Base-by-base conservation (phyloP, 2,888 invertebrate genomes). In the Acleris literana region DNA sequence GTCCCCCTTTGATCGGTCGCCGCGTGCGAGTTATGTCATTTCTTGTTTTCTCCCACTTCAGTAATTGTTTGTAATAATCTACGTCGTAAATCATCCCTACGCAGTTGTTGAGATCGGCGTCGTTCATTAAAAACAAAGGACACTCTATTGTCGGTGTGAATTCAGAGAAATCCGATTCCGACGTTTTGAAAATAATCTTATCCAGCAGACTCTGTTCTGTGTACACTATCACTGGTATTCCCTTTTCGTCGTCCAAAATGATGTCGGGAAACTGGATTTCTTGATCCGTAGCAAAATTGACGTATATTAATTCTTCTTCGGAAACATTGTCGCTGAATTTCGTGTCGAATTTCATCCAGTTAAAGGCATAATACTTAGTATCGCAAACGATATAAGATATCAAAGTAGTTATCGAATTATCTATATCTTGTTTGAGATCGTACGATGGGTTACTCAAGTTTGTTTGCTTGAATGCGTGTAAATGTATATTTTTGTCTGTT, bases 1-100 rank as follows among this genome's bases (percentile, higher is more conserved):
- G 25, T 5, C 25, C 25, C 5, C 25, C 25, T 5, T 25, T 0
- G 25, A 1, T 1, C 25, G 25, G 25, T 25, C 25, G 25, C 25
- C 25, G 25, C 25, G 25, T 25, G 25, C 25, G 25, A 25, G 25
- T 1, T 25, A 1, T 74, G 25, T 70, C 76, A 2, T 13, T 73
- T 33, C 43, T 33, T 7, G 20, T 2, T 22, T 71, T 73, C 17
- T 44, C 69, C 1, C 2, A 20, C 1, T 20, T 20, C 49, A 83
- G 63, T 20, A 83, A 73, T 16, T 78, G 72, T 74, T 82, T 81
- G 63, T 81, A 83, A 20, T 78, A 81, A 71, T 76, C 77, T 20
- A 80, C 71, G 56, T 82, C 83, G 54, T 83, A 83, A 68, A 80
- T 83, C 70, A 79, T 83, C 33, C 83, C 81, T 9, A 83, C 77